phyloP scores from a whole-genome alignment of 2,113 vertebrate species.

The Promerops cafer region DNA sequence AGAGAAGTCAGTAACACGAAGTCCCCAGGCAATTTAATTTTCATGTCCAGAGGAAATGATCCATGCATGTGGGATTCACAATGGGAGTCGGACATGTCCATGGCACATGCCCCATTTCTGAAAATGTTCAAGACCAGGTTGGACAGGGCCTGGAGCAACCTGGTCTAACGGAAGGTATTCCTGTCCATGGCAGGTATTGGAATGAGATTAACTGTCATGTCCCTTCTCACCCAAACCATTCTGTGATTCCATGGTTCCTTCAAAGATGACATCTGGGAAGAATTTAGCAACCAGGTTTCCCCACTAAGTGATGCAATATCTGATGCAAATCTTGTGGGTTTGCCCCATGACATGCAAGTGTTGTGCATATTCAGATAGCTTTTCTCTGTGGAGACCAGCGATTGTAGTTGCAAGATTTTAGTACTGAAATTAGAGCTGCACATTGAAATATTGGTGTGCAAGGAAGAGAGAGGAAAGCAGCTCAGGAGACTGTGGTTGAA shows the following conservation, averaged over 20 bases:
- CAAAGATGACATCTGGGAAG: not conserved
- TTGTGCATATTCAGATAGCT: not conserved
- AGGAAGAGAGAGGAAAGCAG: not conserved
- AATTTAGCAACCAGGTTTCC: not conserved
- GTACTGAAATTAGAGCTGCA: not conserved
- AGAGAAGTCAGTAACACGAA: not conserved
- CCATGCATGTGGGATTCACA: fast-evolving
- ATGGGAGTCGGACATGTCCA: not conserved
- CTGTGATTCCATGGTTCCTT: not conserved
- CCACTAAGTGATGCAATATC: not conserved
- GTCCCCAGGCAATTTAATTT: not conserved
- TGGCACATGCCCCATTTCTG: not conserved
- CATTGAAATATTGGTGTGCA: not conserved
- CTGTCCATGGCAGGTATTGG: not conserved
- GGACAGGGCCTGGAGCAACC: not conserved
- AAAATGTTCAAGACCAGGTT: not conserved
- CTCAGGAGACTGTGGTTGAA: fast-evolving
- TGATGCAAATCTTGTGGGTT: not conserved
- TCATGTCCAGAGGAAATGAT: not conserved
- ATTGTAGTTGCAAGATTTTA: not conserved
- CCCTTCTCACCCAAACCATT: not conserved
- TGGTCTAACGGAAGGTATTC: not conserved
- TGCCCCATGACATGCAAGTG: not conserved
- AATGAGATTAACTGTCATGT: not conserved
- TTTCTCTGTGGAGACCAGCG: not conserved